Percentiles rank a stretch among this genome's conserved stretches.
Evolutionary conservation across 2,888 invertebrate genomes (phyloP).

Genomic region (Mamestra brassicae): DNA sequence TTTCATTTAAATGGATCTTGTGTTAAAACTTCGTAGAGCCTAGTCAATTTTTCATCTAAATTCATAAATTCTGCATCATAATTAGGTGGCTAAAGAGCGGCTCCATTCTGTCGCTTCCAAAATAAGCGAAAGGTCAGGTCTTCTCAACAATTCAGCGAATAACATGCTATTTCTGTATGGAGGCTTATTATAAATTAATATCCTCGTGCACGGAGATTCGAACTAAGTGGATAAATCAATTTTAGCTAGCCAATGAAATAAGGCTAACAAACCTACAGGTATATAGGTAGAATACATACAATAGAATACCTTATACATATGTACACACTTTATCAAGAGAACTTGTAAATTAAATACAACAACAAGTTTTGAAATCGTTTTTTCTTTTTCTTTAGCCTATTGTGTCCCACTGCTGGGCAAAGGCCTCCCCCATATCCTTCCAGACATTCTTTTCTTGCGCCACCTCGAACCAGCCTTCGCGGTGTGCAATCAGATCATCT

Average conservation of each 20-base stretch:
- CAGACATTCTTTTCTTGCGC: too few species aligned
- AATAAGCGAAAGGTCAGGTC: conserved; percentile 23
- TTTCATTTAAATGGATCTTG: background rate
- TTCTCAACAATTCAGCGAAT: background rate
- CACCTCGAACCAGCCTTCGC: too few species aligned
- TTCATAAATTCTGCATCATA: conserved; percentile 28
- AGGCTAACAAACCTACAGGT: background rate
- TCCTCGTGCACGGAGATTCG: background rate
- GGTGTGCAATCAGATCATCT: too few species aligned
- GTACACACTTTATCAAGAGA: too few species aligned
- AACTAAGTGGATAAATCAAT: background rate
- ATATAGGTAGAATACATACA: background rate
- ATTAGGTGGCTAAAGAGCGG: background rate
- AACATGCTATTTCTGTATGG: background rate
- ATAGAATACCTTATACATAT: background rate
- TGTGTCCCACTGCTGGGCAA: too few species aligned
- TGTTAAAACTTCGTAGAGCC: conserved; percentile 5
- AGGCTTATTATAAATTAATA: conserved; percentile 5
- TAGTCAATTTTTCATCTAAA: conserved; percentile 23
- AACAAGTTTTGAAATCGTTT: too few species aligned
- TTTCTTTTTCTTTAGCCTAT: too few species aligned
- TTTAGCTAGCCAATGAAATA: background rate
- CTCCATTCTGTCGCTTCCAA: conserved; percentile 3
- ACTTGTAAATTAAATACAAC: too few species aligned
- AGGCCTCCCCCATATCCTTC: too few species aligned